A percentile compares a stretch with the other conserved stretches of the same genome.
Evolutionary conservation across 2,113 vertebrate genomes (phyloP).

Genomic region (Amazona guildingii): DNA sequence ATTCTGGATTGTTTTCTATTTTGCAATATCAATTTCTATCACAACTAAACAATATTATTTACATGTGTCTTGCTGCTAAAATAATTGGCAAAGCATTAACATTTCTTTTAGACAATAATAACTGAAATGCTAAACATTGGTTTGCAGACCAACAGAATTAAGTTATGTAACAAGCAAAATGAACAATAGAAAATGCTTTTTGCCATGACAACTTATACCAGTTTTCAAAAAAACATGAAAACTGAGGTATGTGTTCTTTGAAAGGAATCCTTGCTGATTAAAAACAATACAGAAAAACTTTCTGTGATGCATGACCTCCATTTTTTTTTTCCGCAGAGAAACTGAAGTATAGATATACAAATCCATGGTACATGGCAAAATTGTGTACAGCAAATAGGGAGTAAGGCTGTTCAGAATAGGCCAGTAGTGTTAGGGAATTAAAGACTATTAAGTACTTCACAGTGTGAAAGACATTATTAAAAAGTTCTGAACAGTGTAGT

Average conservation of each 20-base stretch:
- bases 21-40: not conserved
- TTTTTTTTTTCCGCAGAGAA: not conserved
- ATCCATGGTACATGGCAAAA: not conserved
- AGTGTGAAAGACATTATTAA: not conserved
- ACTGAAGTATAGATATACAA: not conserved
- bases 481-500: not conserved
- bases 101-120: not conserved
- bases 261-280: not conserved
- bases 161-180: not conserved
- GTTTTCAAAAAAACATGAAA: not conserved
- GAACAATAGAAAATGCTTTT: not conserved
- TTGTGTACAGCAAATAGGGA: not conserved
- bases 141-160: not conserved
- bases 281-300: not conserved
- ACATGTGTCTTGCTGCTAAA: not conserved
- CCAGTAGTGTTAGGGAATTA: not conserved
- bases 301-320: accelerated
- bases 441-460: not conserved
- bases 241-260: not conserved
- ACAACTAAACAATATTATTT: not conserved
- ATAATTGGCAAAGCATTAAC: not conserved
- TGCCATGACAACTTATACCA: not conserved
- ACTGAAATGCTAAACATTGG: not conserved
- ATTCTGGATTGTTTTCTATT: not conserved
- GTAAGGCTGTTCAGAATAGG: not conserved